These are phyloP conservation scores for Scomberomorus guttatus DNA, from an alignment of 2,797 vertebrate genomes.

Conservation along the genomic window DNA sequence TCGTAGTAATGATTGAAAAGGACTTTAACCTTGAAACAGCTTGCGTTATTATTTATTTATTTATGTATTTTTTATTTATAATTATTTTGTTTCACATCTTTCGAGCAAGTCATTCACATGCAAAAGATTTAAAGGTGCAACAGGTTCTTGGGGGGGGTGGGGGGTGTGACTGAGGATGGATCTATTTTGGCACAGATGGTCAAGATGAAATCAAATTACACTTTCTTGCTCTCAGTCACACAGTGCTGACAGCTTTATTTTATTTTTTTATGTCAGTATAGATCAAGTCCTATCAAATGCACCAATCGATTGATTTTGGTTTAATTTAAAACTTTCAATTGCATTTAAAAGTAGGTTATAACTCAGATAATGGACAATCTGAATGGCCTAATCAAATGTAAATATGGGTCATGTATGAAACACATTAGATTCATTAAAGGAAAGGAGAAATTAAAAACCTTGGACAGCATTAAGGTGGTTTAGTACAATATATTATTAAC, in stretches of 20 bases:
- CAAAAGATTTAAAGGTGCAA: slow-evolving; percentile 21
- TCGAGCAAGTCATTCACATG: slow-evolving; percentile 4
- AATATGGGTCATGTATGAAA: background rate
- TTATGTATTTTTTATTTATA: too few relatives aligned
- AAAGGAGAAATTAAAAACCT: background rate
- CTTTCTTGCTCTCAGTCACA: slow-evolving; percentile 33
- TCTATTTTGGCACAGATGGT: slow-evolving; percentile 56
- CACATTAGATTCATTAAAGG: background rate
- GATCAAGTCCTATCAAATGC: slow-evolving; percentile 22
- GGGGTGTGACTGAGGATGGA: slow-evolving; percentile 26
- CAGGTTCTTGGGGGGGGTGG: slow-evolving; percentile 14
- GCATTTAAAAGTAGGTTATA: background rate
- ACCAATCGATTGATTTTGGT: slow-evolving; percentile 20
- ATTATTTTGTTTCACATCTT: background rate
- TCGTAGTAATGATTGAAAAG: background rate
- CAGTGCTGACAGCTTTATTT: slow-evolving; percentile 71
- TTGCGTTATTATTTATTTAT: background rate
- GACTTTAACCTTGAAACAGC: background rate
- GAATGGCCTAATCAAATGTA: slow-evolving; percentile 1
- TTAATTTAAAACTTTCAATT: background rate
- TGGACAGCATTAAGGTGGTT: background rate
- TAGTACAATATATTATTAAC: background rate
- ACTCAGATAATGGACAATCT: background rate
- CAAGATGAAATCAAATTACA: slow-evolving; percentile 44
- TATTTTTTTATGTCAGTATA: slow-evolving; percentile 41